phyloP scores from a whole-genome alignment of 2,888 invertebrate genomes.

The Tetropium fuscum region DNA sequence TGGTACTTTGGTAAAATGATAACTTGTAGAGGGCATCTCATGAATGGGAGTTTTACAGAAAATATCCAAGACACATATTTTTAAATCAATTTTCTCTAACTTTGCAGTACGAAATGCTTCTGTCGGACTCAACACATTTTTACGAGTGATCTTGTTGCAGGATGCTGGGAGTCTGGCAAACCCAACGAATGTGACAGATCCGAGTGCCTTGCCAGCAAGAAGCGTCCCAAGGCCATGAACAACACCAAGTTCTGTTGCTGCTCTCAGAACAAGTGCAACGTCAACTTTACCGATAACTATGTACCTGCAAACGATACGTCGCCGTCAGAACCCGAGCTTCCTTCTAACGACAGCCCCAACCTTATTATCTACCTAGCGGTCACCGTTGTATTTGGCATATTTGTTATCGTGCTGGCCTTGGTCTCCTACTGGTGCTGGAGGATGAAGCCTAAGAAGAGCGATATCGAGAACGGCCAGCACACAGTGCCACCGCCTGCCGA shows the following conservation, averaged over 20 bases:
- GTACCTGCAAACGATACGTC: conserved; percentile 60
- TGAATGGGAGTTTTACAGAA: no score
- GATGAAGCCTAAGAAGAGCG: conserved; percentile 57
- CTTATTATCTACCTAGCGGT: conserved; percentile 51
- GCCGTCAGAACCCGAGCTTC: conserved; percentile 44
- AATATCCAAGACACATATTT: no score
- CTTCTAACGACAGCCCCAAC: conserved; percentile 49
- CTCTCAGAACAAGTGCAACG: conserved; percentile 55
- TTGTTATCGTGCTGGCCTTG: conserved; percentile 39
- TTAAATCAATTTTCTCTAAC: no score
- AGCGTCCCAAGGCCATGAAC: conserved; percentile 70
- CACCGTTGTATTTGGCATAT: conserved; percentile 44
- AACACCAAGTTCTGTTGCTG: conserved; percentile 88
- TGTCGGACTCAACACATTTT: no score
- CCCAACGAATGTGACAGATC: conserved; percentile 68
- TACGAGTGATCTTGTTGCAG: conserved; percentile 57
- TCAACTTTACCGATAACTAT: conserved; percentile 60
- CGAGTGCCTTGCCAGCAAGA: conserved; percentile 71
- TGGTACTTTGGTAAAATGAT: no score
- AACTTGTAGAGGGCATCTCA: no score
- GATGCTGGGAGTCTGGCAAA: conserved; percentile 71
- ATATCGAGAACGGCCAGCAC: conserved; percentile 57
- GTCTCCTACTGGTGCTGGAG: conserved; percentile 58
- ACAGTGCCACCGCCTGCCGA: conserved; percentile 68
- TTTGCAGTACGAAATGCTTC: no score